A percentile compares a stretch with the other conserved stretches of the same genome.
Conservation (phyloP, 1,140 invertebrate genomes). For the Stenopsyche tienmushanensis region DNA sequence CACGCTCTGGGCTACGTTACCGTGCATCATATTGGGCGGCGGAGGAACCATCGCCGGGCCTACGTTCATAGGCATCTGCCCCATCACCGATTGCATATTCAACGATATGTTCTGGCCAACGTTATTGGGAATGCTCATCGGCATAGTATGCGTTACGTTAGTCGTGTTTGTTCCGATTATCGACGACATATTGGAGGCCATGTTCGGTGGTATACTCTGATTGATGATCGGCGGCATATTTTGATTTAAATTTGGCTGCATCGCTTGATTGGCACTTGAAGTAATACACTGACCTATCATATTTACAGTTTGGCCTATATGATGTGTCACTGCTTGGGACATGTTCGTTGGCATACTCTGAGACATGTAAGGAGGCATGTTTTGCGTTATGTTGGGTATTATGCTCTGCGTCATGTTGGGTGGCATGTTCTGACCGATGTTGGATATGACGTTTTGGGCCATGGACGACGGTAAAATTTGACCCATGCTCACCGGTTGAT, state of each 20-base stretch:
- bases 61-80: constrained; percentile 32
- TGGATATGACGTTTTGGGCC: constrained; percentile 29
- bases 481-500: constrained; percentile 24
- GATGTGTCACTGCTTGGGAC: constrained; percentile 13
- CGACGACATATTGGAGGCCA: constrained; percentile 29
- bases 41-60: constrained; percentile 30
- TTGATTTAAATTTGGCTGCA: background rate
- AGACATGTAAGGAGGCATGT: constrained; percentile 25
- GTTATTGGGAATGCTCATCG: constrained; percentile 23
- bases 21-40: constrained; percentile 12
- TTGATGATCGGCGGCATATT: constrained; percentile 14
- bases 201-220: constrained; percentile 31
- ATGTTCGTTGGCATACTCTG: constrained; percentile 15
- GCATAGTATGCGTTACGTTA: constrained; percentile 19
- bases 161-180: constrained; percentile 20
- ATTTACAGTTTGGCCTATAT: constrained; percentile 8
- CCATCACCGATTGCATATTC: constrained; percentile 34
- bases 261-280: background rate
- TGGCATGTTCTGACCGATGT: constrained; percentile 27
- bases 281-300: constrained; percentile 13
- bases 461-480: constrained; percentile 18
- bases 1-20: constrained; percentile 16
- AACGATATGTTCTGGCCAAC: constrained; percentile 20
- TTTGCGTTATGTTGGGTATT: constrained; percentile 14
- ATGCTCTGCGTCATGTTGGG: constrained; percentile 27